A percentile compares a stretch with the other conserved stretches of the same genome.
These are phyloP conservation scores for Heliconius melpomene DNA, from an alignment of 1,140 invertebrate species.

Conservation along the genomic window DNA sequence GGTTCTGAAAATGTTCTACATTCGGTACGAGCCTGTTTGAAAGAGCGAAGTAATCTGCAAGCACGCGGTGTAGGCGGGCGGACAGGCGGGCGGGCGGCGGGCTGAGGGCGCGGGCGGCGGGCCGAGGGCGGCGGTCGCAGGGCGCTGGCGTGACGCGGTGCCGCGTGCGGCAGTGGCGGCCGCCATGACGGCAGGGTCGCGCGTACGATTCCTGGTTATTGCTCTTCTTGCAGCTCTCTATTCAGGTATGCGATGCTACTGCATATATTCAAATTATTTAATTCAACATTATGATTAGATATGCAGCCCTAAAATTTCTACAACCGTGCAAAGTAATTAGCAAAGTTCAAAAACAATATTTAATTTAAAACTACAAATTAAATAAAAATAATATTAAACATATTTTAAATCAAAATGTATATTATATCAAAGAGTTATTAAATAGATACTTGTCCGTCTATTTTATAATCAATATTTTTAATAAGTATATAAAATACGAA, in stretches of 20 bases:
- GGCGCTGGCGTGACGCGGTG: constrained; percentile 37
- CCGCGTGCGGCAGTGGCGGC: constrained; percentile 58
- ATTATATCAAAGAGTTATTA: not conserved
- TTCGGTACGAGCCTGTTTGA: not conserved
- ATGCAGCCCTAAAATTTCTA: not conserved
- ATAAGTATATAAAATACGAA: too few species aligned
- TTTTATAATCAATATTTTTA: too few species aligned
- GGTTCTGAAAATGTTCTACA: not conserved
- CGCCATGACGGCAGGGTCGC: constrained; percentile 70
- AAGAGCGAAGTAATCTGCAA: constrained; percentile 20
- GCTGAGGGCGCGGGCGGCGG: constrained; percentile 31
- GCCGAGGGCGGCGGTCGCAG: constrained; percentile 28
- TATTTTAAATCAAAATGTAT: not conserved
- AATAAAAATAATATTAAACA: not conserved
- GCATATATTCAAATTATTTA: not conserved
- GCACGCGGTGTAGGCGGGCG: not conserved
- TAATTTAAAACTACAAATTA: not conserved
- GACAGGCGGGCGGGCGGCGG: constrained; percentile 27
- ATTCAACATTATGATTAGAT: not conserved
- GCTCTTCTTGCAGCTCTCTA: constrained; percentile 65
- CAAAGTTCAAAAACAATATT: not conserved
- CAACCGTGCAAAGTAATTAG: not conserved
- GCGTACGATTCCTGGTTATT: constrained; percentile 57
- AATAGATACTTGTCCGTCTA: not conserved
- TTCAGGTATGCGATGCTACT: constrained; percentile 59